Evolutionary conservation across 2,888 invertebrate species (phyloP).

Genomic region (Lithodes maja): DNA sequence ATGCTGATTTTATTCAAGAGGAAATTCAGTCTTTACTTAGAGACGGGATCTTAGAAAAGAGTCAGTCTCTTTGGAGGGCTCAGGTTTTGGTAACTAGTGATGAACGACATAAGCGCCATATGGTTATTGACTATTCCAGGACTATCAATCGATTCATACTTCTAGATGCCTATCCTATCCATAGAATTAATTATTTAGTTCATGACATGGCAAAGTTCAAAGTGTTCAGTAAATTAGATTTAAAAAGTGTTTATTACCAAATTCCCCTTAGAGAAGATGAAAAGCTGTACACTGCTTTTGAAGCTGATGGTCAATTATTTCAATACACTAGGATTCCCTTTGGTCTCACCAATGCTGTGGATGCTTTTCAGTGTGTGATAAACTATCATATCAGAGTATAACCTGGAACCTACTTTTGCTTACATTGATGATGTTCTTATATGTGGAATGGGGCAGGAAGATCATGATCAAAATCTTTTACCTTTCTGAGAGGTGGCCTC

Average conservation of each 20-base stretch:
- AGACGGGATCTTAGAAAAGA: no score
- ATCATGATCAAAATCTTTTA: slow-evolving; percentile 36
- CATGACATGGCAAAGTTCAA: slow-evolving; percentile 40
- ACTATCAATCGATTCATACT: no score
- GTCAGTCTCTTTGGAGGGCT: no score
- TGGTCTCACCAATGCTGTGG: slow-evolving; percentile 4
- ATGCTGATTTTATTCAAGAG: no score
- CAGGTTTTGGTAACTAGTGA: no score
- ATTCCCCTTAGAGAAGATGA: slow-evolving; percentile 37
- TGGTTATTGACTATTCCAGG: no score
- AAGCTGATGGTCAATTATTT: slow-evolving; percentile 55
- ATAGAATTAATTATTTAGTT: slow-evolving; percentile 40
- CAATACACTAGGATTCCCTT: slow-evolving; percentile 64
- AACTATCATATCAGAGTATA: not conserved
- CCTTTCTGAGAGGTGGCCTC: slow-evolving; percentile 10
- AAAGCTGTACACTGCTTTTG: slow-evolving; percentile 60
- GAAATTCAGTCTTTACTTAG: no score
- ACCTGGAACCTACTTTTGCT: not conserved
- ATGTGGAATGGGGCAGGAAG: not conserved
- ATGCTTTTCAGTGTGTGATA: no score
- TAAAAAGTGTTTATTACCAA: slow-evolving; percentile 64
- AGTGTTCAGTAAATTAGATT: slow-evolving; percentile 60
- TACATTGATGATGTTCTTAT: slow-evolving; percentile 27
- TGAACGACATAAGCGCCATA: no score
- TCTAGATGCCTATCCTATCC: no score